Evolutionary conservation across 2,888 invertebrate genomes (phyloP).

Genomic region (Malthinus flaveolus): DNA sequence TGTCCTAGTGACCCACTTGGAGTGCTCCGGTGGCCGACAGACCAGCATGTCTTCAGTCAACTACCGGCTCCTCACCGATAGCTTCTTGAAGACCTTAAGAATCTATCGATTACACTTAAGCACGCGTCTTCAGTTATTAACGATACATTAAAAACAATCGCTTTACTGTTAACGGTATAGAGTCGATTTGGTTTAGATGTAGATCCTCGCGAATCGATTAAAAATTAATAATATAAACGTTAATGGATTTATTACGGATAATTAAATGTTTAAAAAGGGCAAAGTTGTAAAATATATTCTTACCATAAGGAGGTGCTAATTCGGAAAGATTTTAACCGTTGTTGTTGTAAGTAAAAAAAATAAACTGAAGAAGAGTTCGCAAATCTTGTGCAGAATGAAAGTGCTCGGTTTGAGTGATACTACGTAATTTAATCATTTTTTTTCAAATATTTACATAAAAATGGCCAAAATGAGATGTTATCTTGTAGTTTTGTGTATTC

Average conservation of each 20-base stretch:
- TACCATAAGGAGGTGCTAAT: background rate
- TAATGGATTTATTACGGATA: background rate
- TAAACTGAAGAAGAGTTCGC: no score
- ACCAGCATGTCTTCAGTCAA: constrained; percentile 48
- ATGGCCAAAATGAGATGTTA: constrained; percentile 40
- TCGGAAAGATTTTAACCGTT: background rate
- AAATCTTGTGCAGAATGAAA: constrained; percentile 5
- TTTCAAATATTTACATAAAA: background rate
- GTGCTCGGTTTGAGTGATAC: constrained; percentile 7
- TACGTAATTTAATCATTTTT: background rate
- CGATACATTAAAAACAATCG: background rate
- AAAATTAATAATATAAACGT: background rate
- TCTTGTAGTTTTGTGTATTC: constrained; percentile 42
- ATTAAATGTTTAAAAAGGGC: background rate
- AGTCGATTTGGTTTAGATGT: background rate
- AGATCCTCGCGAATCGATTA: background rate
- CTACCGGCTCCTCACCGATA: constrained; percentile 45
- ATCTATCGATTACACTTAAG: constrained; percentile 14
- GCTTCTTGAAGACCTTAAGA: constrained; percentile 25
- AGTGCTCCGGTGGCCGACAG: constrained; percentile 54
- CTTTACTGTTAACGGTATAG: constrained; percentile 3
- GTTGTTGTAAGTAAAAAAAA: no score
- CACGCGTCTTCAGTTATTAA: constrained; percentile 10
- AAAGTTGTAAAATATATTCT: no score
- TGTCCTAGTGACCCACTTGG: constrained; percentile 55